Percentiles rank a stretch among this genome's conserved stretches.
Conservation (phyloP, 35 echinoderm and acorn worm genomes). For the Lytechinus pictus region DNA sequence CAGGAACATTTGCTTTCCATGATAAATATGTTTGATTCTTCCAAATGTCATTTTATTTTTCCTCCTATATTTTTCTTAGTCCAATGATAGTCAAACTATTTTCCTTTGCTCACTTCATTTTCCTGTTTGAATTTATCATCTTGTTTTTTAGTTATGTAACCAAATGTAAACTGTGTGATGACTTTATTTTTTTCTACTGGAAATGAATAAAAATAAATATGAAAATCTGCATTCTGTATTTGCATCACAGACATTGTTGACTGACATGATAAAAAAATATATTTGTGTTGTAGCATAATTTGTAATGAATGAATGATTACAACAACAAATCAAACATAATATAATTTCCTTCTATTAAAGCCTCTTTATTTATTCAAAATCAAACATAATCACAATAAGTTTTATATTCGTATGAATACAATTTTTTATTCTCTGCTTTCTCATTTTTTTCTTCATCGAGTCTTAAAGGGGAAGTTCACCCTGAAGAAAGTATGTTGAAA, state of each 20-base stretch:
- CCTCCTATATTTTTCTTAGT: not conserved
- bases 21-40: not conserved
- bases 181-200: not conserved
- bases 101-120: not conserved
- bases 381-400: not conserved
- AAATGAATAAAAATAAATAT: not conserved
- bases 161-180: too few relatives aligned
- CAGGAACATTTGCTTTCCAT: conserved; percentile 1
- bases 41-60: not conserved
- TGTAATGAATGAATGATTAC: not conserved
- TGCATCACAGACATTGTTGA: too few relatives aligned
- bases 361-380: too few relatives aligned
- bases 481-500: too few relatives aligned
- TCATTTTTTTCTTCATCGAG: too few relatives aligned
- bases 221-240: too few relatives aligned
- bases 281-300: not conserved
- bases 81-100: not conserved
- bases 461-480: too few relatives aligned
- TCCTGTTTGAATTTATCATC: too few relatives aligned
- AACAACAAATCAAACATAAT: not conserved
- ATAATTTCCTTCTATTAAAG: too few relatives aligned
- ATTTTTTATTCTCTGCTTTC: too few relatives aligned
- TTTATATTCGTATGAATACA: too few relatives aligned
- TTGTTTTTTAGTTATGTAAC: too few relatives aligned
- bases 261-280: not conserved